Percentiles rank a stretch among this genome's conserved stretches.
Evolutionary conservation across 2,888 invertebrate genomes (phyloP).

Genomic region (Eledone cirrhosa): DNA sequence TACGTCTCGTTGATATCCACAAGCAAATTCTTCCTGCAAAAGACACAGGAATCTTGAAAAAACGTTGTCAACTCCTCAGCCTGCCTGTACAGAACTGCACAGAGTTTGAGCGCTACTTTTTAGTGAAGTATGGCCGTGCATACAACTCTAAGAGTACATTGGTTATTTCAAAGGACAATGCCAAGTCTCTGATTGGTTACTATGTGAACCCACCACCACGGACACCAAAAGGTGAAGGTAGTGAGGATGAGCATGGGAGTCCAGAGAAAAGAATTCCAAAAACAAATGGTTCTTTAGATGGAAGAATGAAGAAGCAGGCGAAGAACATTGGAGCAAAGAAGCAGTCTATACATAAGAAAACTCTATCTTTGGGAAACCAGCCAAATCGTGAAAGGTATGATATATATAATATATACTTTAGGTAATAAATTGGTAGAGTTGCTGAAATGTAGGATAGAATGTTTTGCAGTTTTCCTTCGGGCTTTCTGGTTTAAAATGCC

Average conservation of each 20-base stretch:
- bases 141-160: constrained; percentile 65
- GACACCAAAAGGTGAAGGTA: constrained; percentile 36
- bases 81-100: constrained; percentile 62
- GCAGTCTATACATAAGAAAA: not conserved
- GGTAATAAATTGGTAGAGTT: no score
- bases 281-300: constrained; percentile 4
- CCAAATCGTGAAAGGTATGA: not conserved
- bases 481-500: not conserved
- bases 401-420: no score
- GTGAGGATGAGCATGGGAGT: constrained; percentile 11
- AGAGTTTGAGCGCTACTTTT: constrained; percentile 67
- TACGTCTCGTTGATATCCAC: constrained; percentile 65
- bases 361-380: not conserved
- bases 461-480: not conserved
- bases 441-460: no score
- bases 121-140: constrained; percentile 65
- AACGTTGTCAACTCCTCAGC: constrained; percentile 62
- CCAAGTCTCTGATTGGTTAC: constrained; percentile 62
- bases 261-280: constrained; percentile 14
- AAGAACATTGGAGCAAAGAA: not conserved
- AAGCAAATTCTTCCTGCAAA: constrained; percentile 66
- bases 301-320: constrained; percentile 19
- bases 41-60: constrained; percentile 66
- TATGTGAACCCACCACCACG: constrained; percentile 62
- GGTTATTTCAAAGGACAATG: constrained; percentile 62